Percentiles rank a stretch among this genome's conserved stretches.
These are phyloP conservation scores for Acronicta psi DNA, from an alignment of 2,888 invertebrate species.

Conservation along the genomic window DNA sequence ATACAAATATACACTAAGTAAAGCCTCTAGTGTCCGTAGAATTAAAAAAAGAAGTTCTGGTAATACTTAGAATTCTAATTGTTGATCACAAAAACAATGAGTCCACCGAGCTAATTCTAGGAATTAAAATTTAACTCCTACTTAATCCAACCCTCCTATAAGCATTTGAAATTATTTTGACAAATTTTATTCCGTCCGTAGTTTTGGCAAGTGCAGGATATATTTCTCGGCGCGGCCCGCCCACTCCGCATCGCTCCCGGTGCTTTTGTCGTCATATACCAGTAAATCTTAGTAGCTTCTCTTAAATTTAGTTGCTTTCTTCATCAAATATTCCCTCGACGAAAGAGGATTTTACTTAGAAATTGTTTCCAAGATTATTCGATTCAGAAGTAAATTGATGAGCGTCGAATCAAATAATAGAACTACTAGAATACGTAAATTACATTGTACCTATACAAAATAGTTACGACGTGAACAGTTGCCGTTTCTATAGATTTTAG, in stretches of 20 bases:
- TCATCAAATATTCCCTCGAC: constrained; percentile 57
- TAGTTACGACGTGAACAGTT: too few species aligned
- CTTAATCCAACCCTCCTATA: too few species aligned
- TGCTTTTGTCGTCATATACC: constrained; percentile 79
- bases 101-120: too few species aligned
- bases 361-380: constrained; percentile 43
- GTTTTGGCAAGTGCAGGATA: constrained; percentile 75
- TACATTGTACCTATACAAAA: neutral
- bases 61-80: too few species aligned
- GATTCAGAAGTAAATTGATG: constrained; percentile 32
- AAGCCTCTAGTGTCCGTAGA: too few species aligned
- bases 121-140: too few species aligned
- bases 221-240: constrained; percentile 73
- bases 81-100: too few species aligned
- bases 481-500: too few species aligned
- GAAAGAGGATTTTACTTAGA: constrained; percentile 52
- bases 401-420: constrained; percentile 16
- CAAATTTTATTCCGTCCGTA: constrained; percentile 67
- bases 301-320: constrained; percentile 77
- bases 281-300: constrained; percentile 78
- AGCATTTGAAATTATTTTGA: constrained; percentile 58
- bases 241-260: constrained; percentile 68
- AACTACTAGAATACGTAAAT: constrained; percentile 1
- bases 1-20: too few species aligned
- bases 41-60: too few species aligned